Conservation (phyloP, 35 echinoderm and acorn worm species). For the Ophioderma brevispina region DNA sequence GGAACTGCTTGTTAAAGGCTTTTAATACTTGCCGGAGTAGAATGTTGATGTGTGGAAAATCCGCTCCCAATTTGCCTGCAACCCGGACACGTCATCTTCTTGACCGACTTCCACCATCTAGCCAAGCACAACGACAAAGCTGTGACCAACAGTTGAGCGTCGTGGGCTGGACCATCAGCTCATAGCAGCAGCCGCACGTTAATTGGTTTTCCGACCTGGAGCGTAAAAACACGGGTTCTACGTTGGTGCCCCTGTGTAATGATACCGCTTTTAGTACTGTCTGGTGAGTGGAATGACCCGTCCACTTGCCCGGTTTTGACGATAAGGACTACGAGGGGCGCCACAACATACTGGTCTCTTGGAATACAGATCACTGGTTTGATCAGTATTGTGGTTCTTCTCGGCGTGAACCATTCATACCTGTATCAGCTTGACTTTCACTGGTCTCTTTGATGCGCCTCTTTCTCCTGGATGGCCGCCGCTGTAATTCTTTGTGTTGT, state of each 20-base stretch:
- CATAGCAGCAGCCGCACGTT: slow-evolving; percentile 92
- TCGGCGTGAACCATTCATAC: too few species aligned
- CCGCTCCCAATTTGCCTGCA: slow-evolving; percentile 92
- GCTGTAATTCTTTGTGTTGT: too few species aligned
- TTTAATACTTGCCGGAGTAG: slow-evolving; percentile 90
- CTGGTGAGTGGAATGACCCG: too few species aligned
- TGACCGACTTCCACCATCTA: slow-evolving; percentile 88
- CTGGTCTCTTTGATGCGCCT: too few species aligned
- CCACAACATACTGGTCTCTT: too few species aligned
- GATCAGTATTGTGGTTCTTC: too few species aligned
- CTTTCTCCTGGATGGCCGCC: too few species aligned
- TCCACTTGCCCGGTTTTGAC: too few species aligned
- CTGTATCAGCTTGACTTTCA: too few species aligned
- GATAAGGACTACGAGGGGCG: too few species aligned
- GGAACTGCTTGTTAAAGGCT: too few species aligned
- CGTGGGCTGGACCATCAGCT: slow-evolving; percentile 93
- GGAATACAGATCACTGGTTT: too few species aligned
- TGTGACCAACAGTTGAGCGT: slow-evolving; percentile 94
- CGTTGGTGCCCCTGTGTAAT: background rate
- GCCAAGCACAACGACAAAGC: slow-evolving; percentile 95
- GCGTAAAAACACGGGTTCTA: background rate
- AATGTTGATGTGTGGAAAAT: slow-evolving; percentile 92
- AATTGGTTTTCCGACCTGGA: slow-evolving; percentile 64
- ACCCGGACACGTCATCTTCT: slow-evolving; percentile 81
- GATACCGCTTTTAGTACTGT: background rate